Base-by-base conservation (phyloP, 2,888 invertebrate species). In the Lathronympha strigana region DNA sequence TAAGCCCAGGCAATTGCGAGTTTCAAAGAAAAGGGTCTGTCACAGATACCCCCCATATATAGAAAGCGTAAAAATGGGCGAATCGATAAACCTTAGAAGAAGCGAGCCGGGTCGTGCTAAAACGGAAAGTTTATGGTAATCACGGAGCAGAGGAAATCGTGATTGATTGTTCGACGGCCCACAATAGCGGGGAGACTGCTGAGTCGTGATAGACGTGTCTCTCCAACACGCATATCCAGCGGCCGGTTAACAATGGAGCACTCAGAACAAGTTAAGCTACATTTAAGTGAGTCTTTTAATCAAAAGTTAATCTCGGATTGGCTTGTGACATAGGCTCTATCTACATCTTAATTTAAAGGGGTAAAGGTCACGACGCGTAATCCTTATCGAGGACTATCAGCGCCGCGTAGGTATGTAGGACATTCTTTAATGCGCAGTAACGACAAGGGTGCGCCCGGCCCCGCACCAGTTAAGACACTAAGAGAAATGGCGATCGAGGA, bases 121-220 rank as follows among this genome's bases (percentile, higher is more conserved):
- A 91, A 88, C 87, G 89, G 86, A 83, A 86, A 89, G 87, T 90
- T 91, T 92, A 91, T 91, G 92, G 88, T 91, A 92, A 92, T 92
- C 90, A 88, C 85, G 81, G 77, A 81, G 81, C 77, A 81, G 82
- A 86, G 84, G 84, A 84, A 80, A 79, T 73, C 79, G 88, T 92
- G 92, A 92, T 91, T 91, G 92, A 92, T 92, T 90, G 87, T 86
- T 82, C 80, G 79, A 75, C 74, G 79, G 72, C 72, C 73, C 71
- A 77, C 75, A 70, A 72, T 72, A 76, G 78, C 77, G 77, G 76
- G 66, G 69, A 66, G 62, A 66, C 51, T 61, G 61, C 49, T 70
- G 70, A 68, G 69, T 70, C 73, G 73, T 73, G 63, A 66, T 71
- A 70, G 71, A 78, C 76, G 73, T 76, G 76, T 72, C 76, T 72